Evolutionary conservation across 1,140 invertebrate genomes (phyloP).

Genomic region (Atta colombica): DNA sequence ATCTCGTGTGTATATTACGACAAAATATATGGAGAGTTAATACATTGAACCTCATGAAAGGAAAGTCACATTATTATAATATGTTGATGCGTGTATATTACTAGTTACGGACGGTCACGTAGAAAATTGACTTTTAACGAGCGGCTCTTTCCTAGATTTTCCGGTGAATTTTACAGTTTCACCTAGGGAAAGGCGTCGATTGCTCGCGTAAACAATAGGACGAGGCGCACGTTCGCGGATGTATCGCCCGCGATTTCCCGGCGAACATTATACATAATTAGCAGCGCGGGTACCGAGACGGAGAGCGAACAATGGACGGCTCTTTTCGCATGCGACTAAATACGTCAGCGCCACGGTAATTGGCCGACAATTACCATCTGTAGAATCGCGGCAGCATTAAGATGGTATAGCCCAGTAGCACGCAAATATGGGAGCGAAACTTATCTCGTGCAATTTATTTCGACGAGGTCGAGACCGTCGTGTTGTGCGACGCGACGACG

Average conservation of each 20-base stretch:
- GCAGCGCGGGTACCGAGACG: conserved; percentile 64
- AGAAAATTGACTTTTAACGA: conserved; percentile 60
- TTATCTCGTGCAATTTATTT: conserved; percentile 76
- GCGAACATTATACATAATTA: conserved; percentile 79
- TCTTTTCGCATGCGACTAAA: conserved; percentile 81
- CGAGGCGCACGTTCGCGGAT: conserved; percentile 49
- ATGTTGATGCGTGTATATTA: neutral
- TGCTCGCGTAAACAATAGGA: conserved; percentile 43
- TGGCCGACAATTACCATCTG: conserved; percentile 79
- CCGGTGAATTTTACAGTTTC: conserved; percentile 41
- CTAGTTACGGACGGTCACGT: conserved; percentile 30
- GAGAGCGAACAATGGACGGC: conserved; percentile 79
- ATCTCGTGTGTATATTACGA: no score
- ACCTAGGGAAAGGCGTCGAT: conserved; percentile 22
- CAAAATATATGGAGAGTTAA: conserved; percentile 1
- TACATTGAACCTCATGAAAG: neutral
- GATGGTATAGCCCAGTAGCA: conserved; percentile 46
- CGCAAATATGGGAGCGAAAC: conserved; percentile 59
- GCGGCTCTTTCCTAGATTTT: conserved; percentile 42
- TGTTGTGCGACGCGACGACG: conserved; percentile 40
- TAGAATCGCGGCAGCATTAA: conserved; percentile 56
- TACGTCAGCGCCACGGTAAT: conserved; percentile 79
- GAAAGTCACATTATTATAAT: neutral
- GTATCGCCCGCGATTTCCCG: conserved; percentile 69
- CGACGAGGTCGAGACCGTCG: conserved; percentile 62